Percentiles rank a stretch among this genome's conserved stretches.
Evolutionary conservation across 92 coral and sea anemone species (phyloP).

Genomic region (Phenganax stokvisi): DNA sequence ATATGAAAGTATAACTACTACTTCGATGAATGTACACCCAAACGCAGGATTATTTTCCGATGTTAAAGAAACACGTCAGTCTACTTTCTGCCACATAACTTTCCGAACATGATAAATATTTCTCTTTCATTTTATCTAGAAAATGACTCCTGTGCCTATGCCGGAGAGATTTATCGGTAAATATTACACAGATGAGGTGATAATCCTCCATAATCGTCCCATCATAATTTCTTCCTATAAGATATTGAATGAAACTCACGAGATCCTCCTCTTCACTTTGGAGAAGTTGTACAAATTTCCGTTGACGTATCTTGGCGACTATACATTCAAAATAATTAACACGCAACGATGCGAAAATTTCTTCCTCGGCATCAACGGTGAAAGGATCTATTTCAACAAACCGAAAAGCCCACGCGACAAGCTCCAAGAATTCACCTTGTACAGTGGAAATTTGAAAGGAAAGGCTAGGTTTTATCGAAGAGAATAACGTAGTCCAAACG

Average conservation of each 20-base stretch:
- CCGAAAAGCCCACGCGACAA: slow-evolving; percentile 31
- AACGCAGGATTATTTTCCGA: too few species aligned
- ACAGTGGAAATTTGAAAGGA: slow-evolving; percentile 62
- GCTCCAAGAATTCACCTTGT: slow-evolving; percentile 50
- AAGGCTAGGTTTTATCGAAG: slow-evolving; percentile 55
- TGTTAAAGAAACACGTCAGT: neutral
- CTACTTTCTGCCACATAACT: neutral
- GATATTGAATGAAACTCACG: slow-evolving; percentile 29
- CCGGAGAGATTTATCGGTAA: slow-evolving; percentile 53
- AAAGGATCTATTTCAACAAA: slow-evolving; percentile 57
- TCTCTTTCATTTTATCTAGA: neutral
- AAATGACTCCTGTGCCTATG: slow-evolving; percentile 1
- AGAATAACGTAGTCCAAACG: too few species aligned
- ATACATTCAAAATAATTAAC: slow-evolving; percentile 61
- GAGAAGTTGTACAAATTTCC: slow-evolving; percentile 12
- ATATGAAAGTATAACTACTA: too few species aligned
- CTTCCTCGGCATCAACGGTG: slow-evolving; percentile 56
- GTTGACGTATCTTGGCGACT: slow-evolving; percentile 49
- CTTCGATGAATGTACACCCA: too few species aligned
- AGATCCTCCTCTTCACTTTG: slow-evolving; percentile 23
- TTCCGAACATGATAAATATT: neutral
- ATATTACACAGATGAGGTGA: slow-evolving; percentile 45
- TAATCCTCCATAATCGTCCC: slow-evolving; percentile 11
- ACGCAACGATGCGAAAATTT: slow-evolving; percentile 40
- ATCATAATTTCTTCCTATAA: neutral